Conservation (phyloP, 1,140 invertebrate genomes). For the Leptinotarsa defecta region DNA sequence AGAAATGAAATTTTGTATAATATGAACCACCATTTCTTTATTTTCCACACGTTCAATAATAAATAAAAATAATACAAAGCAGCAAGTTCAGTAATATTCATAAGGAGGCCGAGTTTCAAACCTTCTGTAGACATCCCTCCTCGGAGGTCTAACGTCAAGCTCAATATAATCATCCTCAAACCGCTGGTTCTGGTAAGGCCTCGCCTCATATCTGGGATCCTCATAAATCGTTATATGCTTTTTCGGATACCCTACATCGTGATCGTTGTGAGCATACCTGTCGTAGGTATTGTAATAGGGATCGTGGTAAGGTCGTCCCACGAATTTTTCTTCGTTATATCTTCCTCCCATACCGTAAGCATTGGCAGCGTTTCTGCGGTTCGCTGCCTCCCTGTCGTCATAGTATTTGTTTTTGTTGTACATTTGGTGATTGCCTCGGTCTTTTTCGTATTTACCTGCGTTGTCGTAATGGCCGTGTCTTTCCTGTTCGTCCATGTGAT, state of each 20-base stretch:
- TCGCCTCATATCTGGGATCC: slow-evolving; percentile 60
- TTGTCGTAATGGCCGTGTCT: slow-evolving; percentile 59
- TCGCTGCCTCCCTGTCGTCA: slow-evolving; percentile 58
- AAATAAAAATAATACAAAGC: neutral
- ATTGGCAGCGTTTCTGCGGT: slow-evolving; percentile 57
- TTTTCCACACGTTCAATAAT: no score
- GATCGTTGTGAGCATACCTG: slow-evolving; percentile 30
- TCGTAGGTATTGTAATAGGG: slow-evolving; percentile 24
- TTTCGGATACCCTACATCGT: slow-evolving; percentile 36
- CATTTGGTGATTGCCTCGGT: slow-evolving; percentile 57
- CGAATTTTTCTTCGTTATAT: slow-evolving; percentile 54
- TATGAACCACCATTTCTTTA: no score
- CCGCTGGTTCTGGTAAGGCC: slow-evolving; percentile 55
- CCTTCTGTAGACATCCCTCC: slow-evolving; percentile 34
- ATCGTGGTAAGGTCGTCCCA: slow-evolving; percentile 39
- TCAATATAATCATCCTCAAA: slow-evolving; percentile 43
- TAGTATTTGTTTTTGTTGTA: slow-evolving; percentile 61
- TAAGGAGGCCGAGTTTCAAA: slow-evolving; percentile 30
- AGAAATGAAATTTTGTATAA: neutral
- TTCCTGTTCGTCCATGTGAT: slow-evolving; percentile 50
- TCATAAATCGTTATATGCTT: slow-evolving; percentile 63
- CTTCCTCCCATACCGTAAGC: slow-evolving; percentile 56
- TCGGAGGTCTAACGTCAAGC: slow-evolving; percentile 39
- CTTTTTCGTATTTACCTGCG: slow-evolving; percentile 58
- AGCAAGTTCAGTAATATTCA: slow-evolving; percentile 39